These are phyloP conservation scores for Drosophila arizonae DNA, from an alignment of 1,140 invertebrate species.

Conservation along the genomic window DNA sequence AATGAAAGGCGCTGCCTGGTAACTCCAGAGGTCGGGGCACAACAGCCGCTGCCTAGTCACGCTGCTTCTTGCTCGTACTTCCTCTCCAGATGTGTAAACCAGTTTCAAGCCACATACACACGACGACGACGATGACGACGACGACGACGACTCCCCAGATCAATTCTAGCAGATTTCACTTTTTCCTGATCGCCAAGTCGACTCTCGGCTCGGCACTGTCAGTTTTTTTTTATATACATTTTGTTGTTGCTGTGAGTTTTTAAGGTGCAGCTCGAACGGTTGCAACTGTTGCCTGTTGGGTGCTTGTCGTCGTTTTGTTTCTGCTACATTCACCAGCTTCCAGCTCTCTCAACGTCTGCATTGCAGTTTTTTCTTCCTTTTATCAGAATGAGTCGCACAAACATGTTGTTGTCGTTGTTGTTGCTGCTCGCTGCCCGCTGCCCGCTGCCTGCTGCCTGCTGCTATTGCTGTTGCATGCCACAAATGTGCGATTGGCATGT, in stretches of 20 bases:
- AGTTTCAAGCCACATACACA: slow-evolving; percentile 58
- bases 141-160: slow-evolving; percentile 74
- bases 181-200: slow-evolving; percentile 49
- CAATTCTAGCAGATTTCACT: slow-evolving; percentile 81
- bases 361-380: slow-evolving; percentile 48
- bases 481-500: slow-evolving; percentile 81
- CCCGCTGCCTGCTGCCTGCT: slow-evolving; percentile 28
- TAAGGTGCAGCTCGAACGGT: slow-evolving; percentile 75
- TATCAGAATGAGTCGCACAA: slow-evolving; percentile 77
- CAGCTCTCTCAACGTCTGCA: slow-evolving; percentile 39
- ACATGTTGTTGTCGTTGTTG: slow-evolving; percentile 59
- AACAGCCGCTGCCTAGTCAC: slow-evolving; percentile 35
- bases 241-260: slow-evolving; percentile 38
- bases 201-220: slow-evolving; percentile 57
- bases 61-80: slow-evolving; percentile 42
- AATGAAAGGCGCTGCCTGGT: slow-evolving; percentile 68
- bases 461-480: slow-evolving; percentile 67
- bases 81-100: slow-evolving; percentile 70
- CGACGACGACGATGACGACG: slow-evolving; percentile 50
- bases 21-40: slow-evolving; percentile 32
- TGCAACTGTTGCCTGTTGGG: slow-evolving; percentile 68
- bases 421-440: no score
- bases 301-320: slow-evolving; percentile 68
- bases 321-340: slow-evolving; percentile 64
- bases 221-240: slow-evolving; percentile 36